Percentiles rank a stretch among this genome's conserved stretches.
Evolutionary conservation across 1,140 invertebrate species (phyloP).

Genomic region (Zaprionus inermis): DNA sequence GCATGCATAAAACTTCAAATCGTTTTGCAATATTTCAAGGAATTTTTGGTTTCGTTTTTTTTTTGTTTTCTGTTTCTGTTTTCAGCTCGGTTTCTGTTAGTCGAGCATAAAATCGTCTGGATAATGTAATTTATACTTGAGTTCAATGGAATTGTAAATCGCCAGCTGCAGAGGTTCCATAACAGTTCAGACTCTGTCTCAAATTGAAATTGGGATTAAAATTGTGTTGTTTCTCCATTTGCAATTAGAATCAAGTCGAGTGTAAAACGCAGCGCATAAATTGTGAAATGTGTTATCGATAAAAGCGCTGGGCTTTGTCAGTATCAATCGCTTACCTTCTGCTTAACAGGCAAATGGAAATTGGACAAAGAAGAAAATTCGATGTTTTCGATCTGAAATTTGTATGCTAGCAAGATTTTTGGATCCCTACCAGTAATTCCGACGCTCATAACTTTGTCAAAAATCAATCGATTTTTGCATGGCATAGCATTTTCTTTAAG

Average conservation of each 20-base stretch:
- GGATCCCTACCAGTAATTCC: no score
- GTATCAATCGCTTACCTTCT: no score
- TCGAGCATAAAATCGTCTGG: conserved; percentile 46
- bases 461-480: no score
- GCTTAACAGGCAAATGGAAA: no score
- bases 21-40: conserved; percentile 37
- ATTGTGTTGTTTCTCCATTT: not conserved
- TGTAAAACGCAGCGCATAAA: not conserved
- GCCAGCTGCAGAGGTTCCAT: not conserved
- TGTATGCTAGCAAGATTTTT: no score
- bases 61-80: not conserved
- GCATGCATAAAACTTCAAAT: conserved; percentile 45
- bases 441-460: no score
- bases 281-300: not conserved
- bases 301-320: not conserved
- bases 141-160: conserved; percentile 24
- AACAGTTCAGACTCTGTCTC: not conserved
- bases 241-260: not conserved
- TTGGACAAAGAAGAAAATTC: no score
- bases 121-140: conserved; percentile 23
- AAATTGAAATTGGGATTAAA: conserved; percentile 8
- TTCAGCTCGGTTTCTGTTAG: not conserved
- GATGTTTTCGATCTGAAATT: no score
- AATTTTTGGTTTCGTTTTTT: conserved; percentile 17
- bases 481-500: no score